Percentiles rank a stretch among this genome's conserved stretches.
These are phyloP conservation scores for Lypha dubia DNA, from an alignment of 2,888 invertebrate species.

Conservation along the genomic window DNA sequence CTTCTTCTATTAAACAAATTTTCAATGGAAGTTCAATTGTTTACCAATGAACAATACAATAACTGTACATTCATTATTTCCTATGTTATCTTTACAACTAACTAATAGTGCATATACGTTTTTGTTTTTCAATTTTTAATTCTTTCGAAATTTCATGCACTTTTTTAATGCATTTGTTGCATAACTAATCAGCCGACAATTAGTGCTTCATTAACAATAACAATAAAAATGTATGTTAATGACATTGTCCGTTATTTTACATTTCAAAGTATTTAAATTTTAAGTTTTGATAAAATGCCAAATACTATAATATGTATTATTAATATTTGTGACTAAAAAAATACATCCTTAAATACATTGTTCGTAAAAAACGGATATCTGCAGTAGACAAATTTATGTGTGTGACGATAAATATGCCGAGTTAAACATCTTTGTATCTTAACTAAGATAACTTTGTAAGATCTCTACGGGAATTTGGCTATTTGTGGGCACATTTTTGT, in stretches of 20 bases:
- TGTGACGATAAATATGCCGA: no score
- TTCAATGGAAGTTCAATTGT: slow-evolving; percentile 23
- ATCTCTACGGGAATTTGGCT: no score
- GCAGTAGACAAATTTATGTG: not conserved
- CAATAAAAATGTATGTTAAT: slow-evolving; percentile 74
- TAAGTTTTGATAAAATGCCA: slow-evolving; percentile 54
- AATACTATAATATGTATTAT: slow-evolving; percentile 35
- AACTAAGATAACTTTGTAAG: no score
- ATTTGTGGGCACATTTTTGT: no score
- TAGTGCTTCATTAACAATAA: slow-evolving; percentile 56
- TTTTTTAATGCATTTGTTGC: slow-evolving; percentile 41
- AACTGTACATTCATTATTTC: slow-evolving; percentile 43
- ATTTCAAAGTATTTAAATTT: slow-evolving; percentile 27
- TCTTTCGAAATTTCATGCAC: not conserved
- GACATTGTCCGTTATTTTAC: slow-evolving; percentile 68
- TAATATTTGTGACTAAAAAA: slow-evolving; percentile 25
- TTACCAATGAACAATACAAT: slow-evolving; percentile 21
- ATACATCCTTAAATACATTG: slow-evolving; percentile 18
- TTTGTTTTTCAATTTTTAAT: not conserved
- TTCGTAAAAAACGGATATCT: not conserved
- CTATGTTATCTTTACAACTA: slow-evolving; percentile 25
- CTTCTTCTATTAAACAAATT: slow-evolving; percentile 11
- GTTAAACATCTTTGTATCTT: no score
- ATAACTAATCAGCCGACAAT: slow-evolving; percentile 37
- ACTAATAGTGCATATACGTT: not conserved